Base-by-base conservation (phyloP, 1,140 invertebrate species). In the Ostrea edulis region DNA sequence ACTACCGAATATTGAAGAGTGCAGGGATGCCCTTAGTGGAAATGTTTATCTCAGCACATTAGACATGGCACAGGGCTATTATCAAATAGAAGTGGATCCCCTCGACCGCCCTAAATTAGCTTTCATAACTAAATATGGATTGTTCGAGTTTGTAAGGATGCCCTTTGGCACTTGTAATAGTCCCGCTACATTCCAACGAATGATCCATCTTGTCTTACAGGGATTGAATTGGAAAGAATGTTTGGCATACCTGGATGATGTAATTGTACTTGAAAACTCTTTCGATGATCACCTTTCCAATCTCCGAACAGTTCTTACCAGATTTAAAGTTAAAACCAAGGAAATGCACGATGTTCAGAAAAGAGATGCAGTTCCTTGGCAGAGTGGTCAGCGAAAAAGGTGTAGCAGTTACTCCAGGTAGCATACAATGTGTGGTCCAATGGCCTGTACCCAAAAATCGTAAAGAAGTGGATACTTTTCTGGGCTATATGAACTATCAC, bases 1-100 rank as follows among this genome's bases (percentile, higher is more conserved):
- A 91, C 86, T 96, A 3, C 96, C 95, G 0, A 82, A 91, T 1
- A 95, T 96, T 29, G 94, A 96, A 17, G 95, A 96, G 20, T 91
- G 91, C 12, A 83, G 96, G 0, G 86, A 93, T 35, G 86, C 86
- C 8, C 77, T 35, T 82, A 25, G 29, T 29, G 20, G 20, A 82
- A 82, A 62, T n/a, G 14, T 8, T 0, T 87, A 20, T 53, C 20
- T 87, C 12, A 65, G 25, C 35, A 55, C n/a, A n/a, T n/a, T n/a
- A n/a, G n/a, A n/a, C n/a, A n/a, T n/a, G n/a, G n/a, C n/a, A n/a
- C n/a, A n/a, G n/a, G n/a, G n/a, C n/a, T n/a, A n/a, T n/a, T n/a
- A n/a, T n/a, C n/a, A n/a, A n/a, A n/a, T n/a, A n/a, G n/a, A n/a
- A n/a, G n/a, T n/a, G n/a, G n/a, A n/a, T n/a, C n/a, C n/a, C n/a